Evolutionary conservation across 2,888 invertebrate genomes (phyloP), one percentile per base, ranked within the genome.

Genomic region (Tachystola acroxantha): DNA sequence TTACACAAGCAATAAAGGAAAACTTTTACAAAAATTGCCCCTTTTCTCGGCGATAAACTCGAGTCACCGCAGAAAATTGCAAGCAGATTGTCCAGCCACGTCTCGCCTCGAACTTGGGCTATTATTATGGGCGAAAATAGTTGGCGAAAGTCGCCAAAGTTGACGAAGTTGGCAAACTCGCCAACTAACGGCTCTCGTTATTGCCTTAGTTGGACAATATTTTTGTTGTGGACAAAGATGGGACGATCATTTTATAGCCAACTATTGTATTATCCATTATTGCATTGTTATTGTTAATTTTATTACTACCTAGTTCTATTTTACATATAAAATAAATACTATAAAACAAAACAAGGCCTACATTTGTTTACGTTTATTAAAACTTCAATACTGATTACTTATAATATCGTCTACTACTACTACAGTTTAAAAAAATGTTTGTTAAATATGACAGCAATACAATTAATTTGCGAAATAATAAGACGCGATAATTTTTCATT

Each of bases 71-170:
- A 50, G 57, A 63, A 64, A 65, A 68, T 58, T 57, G 56, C 65
- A 45, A 60, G 63, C 77, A 71, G 69, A 74, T 72, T 71, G 76
- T 62, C 59, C 57, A 39, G 43, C 51, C 44, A 42, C 51, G 52
- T 26, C 41, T 19, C 33, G 10, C 29, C 16, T 22, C 10, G 60
- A 84, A 85, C 78, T 84, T 81, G 41, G 46, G 69, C 82, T 81
- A 81, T 85, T 84, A 82, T 82, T 76, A 81, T 64, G 69, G 69
- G 70, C 79, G 79, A 82, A 84, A 82, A 85, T 82, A 76, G 80
- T 84, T 79, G 65, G 19, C 14, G 13, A 25, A 33, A 76, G 80
- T 84, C 78, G 19, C 10, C 14, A 33, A 26, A 76, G 80, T 84
- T 79, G 64, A 57, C 12, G 16, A 33, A 27, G 64, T 81, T 70